Base-by-base conservation (phyloP, 2,797 vertebrate species). In the Molossus molossus region DNA sequence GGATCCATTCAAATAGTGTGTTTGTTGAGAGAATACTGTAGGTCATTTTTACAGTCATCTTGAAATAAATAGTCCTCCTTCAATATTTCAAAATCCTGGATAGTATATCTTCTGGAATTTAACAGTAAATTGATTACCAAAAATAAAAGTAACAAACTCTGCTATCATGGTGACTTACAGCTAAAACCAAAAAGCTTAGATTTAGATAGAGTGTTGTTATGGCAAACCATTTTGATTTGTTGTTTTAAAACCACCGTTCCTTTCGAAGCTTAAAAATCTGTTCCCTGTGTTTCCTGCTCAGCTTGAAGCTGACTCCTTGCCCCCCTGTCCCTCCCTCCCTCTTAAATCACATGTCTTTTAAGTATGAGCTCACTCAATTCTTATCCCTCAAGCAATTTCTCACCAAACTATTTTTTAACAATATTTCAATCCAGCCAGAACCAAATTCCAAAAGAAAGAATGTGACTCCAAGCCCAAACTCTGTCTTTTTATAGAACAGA, bases 101-200 rank as follows among this genome's bases (percentile, higher is more conserved):
- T 86, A 91, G 45, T 90, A 50, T 90, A 80, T 76, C 92, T 95
- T 87, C 91, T 96, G 95, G 33, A 94, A 84, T 86, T 97, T 62
- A 97, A 97, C 86, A 96, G 96, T 91, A 94, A 76, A 94, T 23
- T 83, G 83, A 77, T 93, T 91, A 95, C 91, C 93, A 92, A 97
- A 96, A 97, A 84, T 64, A 77, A 83, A 95, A 97, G 77, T 93
- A 96, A 89, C 40, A 83, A 82, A 65, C 15, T 79, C 21, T 85
- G 80, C 86, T 97, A 90, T 91, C 93, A 48, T 73, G 70, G 94
- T 97, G 96, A 94, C 76, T 88, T 95, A 90, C 25, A 95, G 97
- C 77, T 97, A 96, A 97, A 98, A 96, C 89, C 64, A 90, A 96
- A 97, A 96, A 64, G 73, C 92, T 95, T 97, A 14, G n/a, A n/a